Conservation (phyloP, 1,140 invertebrate species). For the Sinonovacula constricta region DNA sequence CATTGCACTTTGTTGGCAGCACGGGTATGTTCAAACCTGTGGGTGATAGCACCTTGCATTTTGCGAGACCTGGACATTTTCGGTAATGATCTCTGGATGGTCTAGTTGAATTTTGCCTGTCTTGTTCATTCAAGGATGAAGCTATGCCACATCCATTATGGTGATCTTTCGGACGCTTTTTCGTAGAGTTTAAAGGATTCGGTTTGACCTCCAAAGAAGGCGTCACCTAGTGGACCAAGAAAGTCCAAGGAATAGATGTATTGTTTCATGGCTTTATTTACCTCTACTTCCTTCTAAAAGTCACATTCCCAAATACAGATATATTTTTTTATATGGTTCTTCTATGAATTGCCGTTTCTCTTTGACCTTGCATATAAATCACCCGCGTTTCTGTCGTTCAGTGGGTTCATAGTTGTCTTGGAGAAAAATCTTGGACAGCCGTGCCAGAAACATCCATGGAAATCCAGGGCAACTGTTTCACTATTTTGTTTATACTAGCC, state of each 20-base stretch:
- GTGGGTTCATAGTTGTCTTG: conserved; percentile 8
- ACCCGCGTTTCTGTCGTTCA: conserved; percentile 32
- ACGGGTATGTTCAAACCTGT: conserved; percentile 2
- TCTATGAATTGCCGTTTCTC: conserved; percentile 43
- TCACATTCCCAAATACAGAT: conserved; percentile 34
- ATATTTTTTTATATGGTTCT: conserved; percentile 15
- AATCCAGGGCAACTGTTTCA: conserved; percentile 47
- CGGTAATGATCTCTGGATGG: neutral
- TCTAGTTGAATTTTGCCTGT: neutral
- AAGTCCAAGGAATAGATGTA: neutral
- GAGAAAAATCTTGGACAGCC: conserved; percentile 42
- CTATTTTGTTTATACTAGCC: conserved; percentile 29
- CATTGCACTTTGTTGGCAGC: conserved; percentile 11
- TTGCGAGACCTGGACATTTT: neutral
- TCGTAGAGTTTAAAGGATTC: too few species aligned
- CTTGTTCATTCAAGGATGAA: too few species aligned
- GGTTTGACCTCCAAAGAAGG: too few species aligned
- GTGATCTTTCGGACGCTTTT: too few species aligned
- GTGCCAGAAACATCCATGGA: conserved; percentile 60
- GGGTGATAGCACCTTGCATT: conserved; percentile 2
- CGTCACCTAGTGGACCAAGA: too few species aligned
- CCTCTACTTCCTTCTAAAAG: conserved; percentile 20
- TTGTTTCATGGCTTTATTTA: too few species aligned
- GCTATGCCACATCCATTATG: too few species aligned
- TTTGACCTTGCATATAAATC: conserved; percentile 45